A percentile compares a stretch with the other conserved stretches of the same genome.
These are phyloP conservation scores for Hemithea aestivaria DNA, from an alignment of 2,888 invertebrate genomes.

Conservation along the genomic window DNA sequence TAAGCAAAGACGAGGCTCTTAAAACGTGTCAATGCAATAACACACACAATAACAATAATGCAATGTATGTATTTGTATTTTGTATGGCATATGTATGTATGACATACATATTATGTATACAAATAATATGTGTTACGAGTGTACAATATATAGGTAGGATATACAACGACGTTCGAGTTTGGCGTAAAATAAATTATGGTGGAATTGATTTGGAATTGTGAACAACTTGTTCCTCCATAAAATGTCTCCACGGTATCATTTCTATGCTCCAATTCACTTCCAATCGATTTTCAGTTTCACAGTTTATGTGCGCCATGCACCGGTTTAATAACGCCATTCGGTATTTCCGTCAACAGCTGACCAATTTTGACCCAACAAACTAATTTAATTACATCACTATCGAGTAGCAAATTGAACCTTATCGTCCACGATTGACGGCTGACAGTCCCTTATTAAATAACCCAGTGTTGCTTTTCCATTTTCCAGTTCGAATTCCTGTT, in stretches of 20 bases:
- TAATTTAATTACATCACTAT: slow-evolving; percentile 25
- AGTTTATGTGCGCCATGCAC: slow-evolving; percentile 9
- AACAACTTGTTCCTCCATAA: background rate
- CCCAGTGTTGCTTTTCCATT: slow-evolving; percentile 27
- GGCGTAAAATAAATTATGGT: no score
- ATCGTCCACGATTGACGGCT: slow-evolving; percentile 14
- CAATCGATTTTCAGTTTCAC: slow-evolving; percentile 13
- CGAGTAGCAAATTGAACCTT: slow-evolving; percentile 17
- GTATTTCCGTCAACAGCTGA: slow-evolving; percentile 44
- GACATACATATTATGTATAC: no score
- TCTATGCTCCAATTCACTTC: background rate
- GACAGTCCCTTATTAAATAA: slow-evolving; percentile 18
- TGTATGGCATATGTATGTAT: no score
- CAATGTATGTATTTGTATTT: no score
- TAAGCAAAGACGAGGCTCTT: no score
- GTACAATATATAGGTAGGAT: no score
- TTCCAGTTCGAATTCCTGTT: slow-evolving; percentile 38
- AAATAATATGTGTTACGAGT: no score
- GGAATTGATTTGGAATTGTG: no score
- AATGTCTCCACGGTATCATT: background rate
- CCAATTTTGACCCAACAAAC: slow-evolving; percentile 30
- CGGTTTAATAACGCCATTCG: slow-evolving; percentile 32
- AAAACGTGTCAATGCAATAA: no score
- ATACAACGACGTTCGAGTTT: no score
- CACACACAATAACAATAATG: no score